A percentile compares a stretch with the other conserved stretches of the same genome.
phyloP scores from a whole-genome alignment of 2,113 vertebrate species.

The Sebastes schlegelii region DNA sequence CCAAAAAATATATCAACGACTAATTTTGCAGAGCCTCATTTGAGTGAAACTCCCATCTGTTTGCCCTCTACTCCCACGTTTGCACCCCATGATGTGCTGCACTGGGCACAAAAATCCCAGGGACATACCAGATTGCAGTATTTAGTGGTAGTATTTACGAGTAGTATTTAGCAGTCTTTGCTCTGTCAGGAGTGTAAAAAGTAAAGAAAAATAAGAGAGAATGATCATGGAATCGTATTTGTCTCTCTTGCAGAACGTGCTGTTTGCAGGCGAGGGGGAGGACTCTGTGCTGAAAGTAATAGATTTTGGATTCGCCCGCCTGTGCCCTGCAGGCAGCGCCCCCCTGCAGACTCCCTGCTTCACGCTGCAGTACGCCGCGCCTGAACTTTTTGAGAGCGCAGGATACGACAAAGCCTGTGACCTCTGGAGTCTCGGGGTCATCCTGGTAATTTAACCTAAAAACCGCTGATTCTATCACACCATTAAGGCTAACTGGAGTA shows the following conservation, averaged over 20 bases:
- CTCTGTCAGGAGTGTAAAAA: neutral
- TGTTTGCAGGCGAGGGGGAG: slow-evolving; percentile 89
- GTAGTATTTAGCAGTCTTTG: neutral
- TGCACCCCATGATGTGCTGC: slow-evolving; percentile 2
- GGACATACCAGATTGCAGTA: neutral
- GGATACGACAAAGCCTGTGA: slow-evolving; percentile 94
- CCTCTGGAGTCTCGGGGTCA: slow-evolving; percentile 95
- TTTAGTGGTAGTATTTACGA: neutral
- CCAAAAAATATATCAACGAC: neutral
- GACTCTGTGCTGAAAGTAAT: slow-evolving; percentile 90
- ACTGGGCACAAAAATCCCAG: neutral
- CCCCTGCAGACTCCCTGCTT: slow-evolving; percentile 95
- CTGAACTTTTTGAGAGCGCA: slow-evolving; percentile 89
- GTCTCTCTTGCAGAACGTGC: slow-evolving; percentile 86
- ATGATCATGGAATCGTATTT: neutral
- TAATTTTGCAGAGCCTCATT: neutral
- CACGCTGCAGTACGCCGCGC: slow-evolving; percentile 93
- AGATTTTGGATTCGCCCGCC: slow-evolving; percentile 92
- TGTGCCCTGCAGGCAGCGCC: slow-evolving; percentile 90
- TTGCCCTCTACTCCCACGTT: slow-evolving; percentile 6
- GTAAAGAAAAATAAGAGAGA: neutral
- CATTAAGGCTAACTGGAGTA: neutral
- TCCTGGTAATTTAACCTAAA: slow-evolving; percentile 84
- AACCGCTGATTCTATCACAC: neutral
- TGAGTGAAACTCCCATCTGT: slow-evolving; percentile 14